These are phyloP conservation scores for Protomyctophum bolini DNA, from an alignment of 2,113 vertebrate genomes.

Conservation along the genomic window DNA sequence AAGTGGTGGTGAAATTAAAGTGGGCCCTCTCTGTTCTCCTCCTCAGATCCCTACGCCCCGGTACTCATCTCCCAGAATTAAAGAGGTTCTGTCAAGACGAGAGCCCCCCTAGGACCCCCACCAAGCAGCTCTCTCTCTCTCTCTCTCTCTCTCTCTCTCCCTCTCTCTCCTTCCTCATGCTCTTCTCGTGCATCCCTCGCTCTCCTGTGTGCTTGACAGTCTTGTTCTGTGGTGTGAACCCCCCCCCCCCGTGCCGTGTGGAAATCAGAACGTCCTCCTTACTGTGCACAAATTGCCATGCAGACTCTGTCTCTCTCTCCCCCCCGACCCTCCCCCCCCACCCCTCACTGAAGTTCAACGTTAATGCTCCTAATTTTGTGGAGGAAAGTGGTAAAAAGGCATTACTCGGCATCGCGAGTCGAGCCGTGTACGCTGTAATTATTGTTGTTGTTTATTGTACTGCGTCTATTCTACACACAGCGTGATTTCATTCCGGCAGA, in stretches of 20 bases:
- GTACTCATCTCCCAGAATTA: slow-evolving; percentile 57
- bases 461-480: not conserved
- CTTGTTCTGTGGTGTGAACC: not conserved
- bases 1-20: slow-evolving; percentile 69
- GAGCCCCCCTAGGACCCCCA: slow-evolving; percentile 50
- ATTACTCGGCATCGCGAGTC: not conserved
- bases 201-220: not conserved
- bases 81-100: slow-evolving; percentile 54
- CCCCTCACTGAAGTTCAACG: too few species aligned
- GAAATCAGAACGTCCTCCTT: too few species aligned
- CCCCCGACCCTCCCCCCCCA: too few species aligned
- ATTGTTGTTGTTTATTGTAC: not conserved
- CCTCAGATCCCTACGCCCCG: slow-evolving; percentile 45
- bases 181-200: not conserved
- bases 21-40: slow-evolving; percentile 47
- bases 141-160: not conserved
- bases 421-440: not conserved
- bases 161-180: not conserved
- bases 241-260: too few species aligned
- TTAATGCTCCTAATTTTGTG: too few species aligned
- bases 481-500: not conserved
- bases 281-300: too few species aligned
- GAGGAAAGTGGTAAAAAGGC: too few species aligned
- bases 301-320: too few species aligned
- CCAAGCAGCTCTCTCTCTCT: slow-evolving; percentile 2